Evolutionary conservation across 2,888 invertebrate genomes (phyloP).

Genomic region (Tachina lurida): DNA sequence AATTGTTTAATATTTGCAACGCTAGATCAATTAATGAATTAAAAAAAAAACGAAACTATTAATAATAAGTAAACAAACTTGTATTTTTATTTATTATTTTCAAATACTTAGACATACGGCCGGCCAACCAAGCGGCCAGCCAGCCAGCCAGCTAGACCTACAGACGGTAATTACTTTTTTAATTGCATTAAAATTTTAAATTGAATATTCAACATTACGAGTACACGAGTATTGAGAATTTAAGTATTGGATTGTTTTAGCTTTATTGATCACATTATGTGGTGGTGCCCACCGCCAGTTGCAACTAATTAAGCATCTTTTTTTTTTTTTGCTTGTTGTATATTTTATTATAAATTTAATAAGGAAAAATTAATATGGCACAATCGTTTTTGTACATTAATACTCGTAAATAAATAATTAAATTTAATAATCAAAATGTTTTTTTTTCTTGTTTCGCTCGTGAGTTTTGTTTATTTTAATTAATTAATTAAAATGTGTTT

Average conservation of each 20-base stretch:
- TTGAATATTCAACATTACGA: constrained; percentile 50
- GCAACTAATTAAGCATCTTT: constrained; percentile 70
- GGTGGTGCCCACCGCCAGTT: constrained; percentile 51
- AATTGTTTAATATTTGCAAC: constrained; percentile 68
- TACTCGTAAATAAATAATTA: constrained; percentile 61
- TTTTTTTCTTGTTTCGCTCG: constrained; percentile 32
- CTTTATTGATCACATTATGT: constrained; percentile 31
- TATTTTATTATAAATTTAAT: constrained; percentile 58
- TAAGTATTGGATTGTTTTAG: constrained; percentile 3
- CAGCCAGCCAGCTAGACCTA: constrained; percentile 48
- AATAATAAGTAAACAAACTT: constrained; percentile 60
- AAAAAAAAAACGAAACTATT: constrained; percentile 34
- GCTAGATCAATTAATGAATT: constrained; percentile 65
- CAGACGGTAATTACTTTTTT: constrained; percentile 58
- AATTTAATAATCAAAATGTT: constrained; percentile 59
- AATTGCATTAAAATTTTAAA: constrained; percentile 57
- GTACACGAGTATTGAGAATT: constrained; percentile 43
- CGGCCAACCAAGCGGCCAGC: constrained; percentile 8
- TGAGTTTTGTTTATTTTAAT: constrained; percentile 57
- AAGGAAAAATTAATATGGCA: constrained; percentile 56
- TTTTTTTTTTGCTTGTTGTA: constrained; percentile 14
- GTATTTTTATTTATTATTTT: constrained; percentile 41
- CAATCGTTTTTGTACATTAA: constrained; percentile 43
- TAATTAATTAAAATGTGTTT: constrained; percentile 70
- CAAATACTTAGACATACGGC: constrained; percentile 17